Evolutionary conservation across 2,888 invertebrate species (phyloP).

Genomic region (Synanthedon vespiformis): DNA sequence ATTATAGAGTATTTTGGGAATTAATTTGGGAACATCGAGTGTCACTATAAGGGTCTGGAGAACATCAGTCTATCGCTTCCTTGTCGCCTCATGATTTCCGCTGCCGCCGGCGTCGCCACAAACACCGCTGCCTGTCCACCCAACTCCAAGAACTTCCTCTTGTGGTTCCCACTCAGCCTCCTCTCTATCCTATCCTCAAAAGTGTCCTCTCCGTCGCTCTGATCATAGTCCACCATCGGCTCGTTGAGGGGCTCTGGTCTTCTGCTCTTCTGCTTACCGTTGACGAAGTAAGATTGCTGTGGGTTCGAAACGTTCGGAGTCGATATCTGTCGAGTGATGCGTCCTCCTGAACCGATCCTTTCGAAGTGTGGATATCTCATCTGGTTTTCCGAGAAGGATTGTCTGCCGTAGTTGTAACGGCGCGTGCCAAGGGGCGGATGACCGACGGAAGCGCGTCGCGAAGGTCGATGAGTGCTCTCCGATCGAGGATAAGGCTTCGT

Average conservation of each 20-base stretch:
- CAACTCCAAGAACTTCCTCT: slow-evolving; percentile 50
- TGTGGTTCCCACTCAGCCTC: slow-evolving; percentile 35
- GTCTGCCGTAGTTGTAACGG: slow-evolving; percentile 39
- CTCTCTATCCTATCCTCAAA: slow-evolving; percentile 52
- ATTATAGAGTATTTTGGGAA: too few relatives aligned
- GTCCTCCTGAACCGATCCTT: slow-evolving; percentile 27
- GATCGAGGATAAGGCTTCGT: slow-evolving; percentile 25
- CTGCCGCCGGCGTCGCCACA: slow-evolving; percentile 53
- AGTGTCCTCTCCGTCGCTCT: slow-evolving; percentile 59
- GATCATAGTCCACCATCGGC: slow-evolving; percentile 61
- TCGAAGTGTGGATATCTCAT: slow-evolving; percentile 49
- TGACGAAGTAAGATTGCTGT: slow-evolving; percentile 46
- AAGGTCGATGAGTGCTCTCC: slow-evolving; percentile 29
- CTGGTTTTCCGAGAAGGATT: slow-evolving; percentile 60
- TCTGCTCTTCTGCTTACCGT: slow-evolving; percentile 36
- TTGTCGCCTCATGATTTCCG: slow-evolving; percentile 57
- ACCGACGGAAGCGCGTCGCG: slow-evolving; percentile 49
- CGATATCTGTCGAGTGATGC: slow-evolving; percentile 44
- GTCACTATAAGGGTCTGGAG: slow-evolving; percentile 39
- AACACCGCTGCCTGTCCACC: slow-evolving; percentile 52
- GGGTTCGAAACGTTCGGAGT: slow-evolving; percentile 47
- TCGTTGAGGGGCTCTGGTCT: slow-evolving; percentile 50
- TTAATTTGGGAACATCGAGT: too few relatives aligned
- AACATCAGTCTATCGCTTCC: slow-evolving; percentile 58
- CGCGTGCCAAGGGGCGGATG: slow-evolving; percentile 45